Conservation (phyloP, 2,888 invertebrate genomes). For the Pedicia rivosa region DNA sequence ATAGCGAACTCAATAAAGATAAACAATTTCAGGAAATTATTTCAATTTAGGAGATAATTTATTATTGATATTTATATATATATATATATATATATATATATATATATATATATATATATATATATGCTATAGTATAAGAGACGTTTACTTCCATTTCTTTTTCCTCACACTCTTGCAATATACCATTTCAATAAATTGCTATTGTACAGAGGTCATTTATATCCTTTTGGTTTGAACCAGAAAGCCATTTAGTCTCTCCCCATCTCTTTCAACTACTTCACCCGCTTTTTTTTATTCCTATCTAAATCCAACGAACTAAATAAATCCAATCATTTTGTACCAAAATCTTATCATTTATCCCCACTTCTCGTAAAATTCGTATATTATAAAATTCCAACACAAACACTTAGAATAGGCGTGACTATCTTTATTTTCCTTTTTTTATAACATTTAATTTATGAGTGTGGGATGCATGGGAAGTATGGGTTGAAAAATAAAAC, state of each 20-base stretch:
- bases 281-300: constrained; percentile 1
- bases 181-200: constrained; percentile 8
- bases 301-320: constrained; percentile 4
- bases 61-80: constrained; percentile 4
- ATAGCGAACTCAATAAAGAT: constrained; percentile 5
- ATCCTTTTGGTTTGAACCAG: constrained; percentile 2
- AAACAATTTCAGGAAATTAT: constrained; percentile 9
- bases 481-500: too few species aligned
- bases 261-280: neutral
- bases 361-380: too few species aligned
- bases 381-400: too few species aligned
- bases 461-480: too few species aligned
- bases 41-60: constrained; percentile 8
- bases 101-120: neutral
- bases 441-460: too few species aligned
- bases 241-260: constrained; percentile 2
- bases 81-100: neutral
- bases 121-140: constrained; percentile 1
- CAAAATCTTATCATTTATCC: constrained; percentile 9
- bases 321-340: constrained; percentile 10
- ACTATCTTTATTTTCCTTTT: neutral
- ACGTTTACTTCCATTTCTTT: too few species aligned
- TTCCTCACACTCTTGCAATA: too few species aligned
- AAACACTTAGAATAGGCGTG: too few species aligned
- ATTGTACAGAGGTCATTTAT: constrained; percentile 7